phyloP scores from a whole-genome alignment of 64 coral and sea anemone species.

The Cladopsammia gracilis region DNA sequence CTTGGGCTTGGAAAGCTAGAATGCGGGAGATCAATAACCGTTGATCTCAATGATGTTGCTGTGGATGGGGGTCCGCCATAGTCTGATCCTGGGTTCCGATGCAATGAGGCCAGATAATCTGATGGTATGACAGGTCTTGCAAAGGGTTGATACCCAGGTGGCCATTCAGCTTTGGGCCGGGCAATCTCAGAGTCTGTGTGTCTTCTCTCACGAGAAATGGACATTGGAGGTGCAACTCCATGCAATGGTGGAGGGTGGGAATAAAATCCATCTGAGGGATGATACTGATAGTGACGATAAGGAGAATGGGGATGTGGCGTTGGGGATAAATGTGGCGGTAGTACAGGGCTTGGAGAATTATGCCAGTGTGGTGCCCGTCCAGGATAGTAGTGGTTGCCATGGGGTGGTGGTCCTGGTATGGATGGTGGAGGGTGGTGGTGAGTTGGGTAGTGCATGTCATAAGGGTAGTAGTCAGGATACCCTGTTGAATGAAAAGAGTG shows the following conservation, averaged over 20 bases:
- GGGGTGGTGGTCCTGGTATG: slow-evolving; percentile 44
- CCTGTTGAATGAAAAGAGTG: slow-evolving; percentile 60
- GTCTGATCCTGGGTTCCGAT: slow-evolving; percentile 69
- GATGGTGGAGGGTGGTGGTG: slow-evolving; percentile 61
- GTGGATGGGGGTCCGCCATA: slow-evolving; percentile 91
- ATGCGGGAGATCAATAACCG: slow-evolving; percentile 80
- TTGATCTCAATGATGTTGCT: slow-evolving; percentile 92
- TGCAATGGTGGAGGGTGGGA: slow-evolving; percentile 22
- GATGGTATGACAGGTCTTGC: slow-evolving; percentile 82
- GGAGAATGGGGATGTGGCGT: slow-evolving; percentile 23
- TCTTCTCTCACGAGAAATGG: slow-evolving; percentile 42
- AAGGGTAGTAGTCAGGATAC: slow-evolving; percentile 79
- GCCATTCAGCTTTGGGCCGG: slow-evolving; percentile 97
- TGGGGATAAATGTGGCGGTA: slow-evolving; percentile 56
- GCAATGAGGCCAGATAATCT: slow-evolving; percentile 71
- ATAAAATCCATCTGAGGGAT: slow-evolving; percentile 57
- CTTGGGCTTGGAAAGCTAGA: slow-evolving; percentile 88
- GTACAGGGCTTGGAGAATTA: slow-evolving; percentile 66
- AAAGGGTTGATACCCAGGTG: slow-evolving; percentile 72
- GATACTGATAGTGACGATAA: slow-evolving; percentile 72
- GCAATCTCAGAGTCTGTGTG: slow-evolving; percentile 83
- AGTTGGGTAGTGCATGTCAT: slow-evolving; percentile 74
- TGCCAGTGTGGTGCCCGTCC: slow-evolving; percentile 78
- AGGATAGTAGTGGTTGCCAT: slow-evolving; percentile 71
- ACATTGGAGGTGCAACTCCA: slow-evolving; percentile 41